These are phyloP conservation scores for Nephrotoma appendiculata DNA, from an alignment of 2,888 invertebrate species.

Conservation along the genomic window DNA sequence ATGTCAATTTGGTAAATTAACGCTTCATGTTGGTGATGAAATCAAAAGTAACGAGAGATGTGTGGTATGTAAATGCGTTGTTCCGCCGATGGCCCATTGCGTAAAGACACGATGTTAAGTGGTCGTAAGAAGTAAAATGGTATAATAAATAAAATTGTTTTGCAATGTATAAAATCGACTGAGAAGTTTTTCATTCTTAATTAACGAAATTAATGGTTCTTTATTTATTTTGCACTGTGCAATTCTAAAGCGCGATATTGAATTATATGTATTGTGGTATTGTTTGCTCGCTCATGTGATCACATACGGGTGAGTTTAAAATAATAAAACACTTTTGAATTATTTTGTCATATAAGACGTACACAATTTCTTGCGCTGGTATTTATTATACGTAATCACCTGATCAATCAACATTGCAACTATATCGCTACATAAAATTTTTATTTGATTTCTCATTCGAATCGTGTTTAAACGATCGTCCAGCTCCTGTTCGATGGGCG, in stretches of 20 bases:
- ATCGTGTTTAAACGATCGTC: not conserved
- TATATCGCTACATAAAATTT: not conserved
- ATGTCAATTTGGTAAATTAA: constrained; percentile 34
- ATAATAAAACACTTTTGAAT: not conserved
- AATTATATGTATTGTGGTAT: not conserved
- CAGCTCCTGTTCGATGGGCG: not conserved
- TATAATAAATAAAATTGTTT: not conserved
- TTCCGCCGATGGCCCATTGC: constrained; percentile 36
- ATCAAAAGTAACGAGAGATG: constrained; percentile 31
- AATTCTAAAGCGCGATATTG: not conserved
- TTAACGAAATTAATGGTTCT: not conserved
- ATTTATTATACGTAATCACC: not conserved
- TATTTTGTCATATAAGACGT: not conserved
- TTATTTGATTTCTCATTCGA: not conserved
- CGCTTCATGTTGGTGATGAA: constrained; percentile 34
- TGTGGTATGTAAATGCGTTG: constrained; percentile 31
- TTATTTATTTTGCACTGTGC: not conserved
- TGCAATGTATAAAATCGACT: not conserved
- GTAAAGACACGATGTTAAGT: constrained; percentile 9
- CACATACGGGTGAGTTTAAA: too few species aligned
- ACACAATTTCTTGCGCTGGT: not conserved
- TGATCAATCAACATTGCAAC: not conserved
- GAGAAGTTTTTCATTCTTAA: too few species aligned
- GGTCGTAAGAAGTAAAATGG: too few species aligned
- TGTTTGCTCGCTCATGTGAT: too few species aligned